Evolutionary conservation across 2,888 invertebrate genomes (phyloP).

Genomic region (Leptinotarsa peninsularis): DNA sequence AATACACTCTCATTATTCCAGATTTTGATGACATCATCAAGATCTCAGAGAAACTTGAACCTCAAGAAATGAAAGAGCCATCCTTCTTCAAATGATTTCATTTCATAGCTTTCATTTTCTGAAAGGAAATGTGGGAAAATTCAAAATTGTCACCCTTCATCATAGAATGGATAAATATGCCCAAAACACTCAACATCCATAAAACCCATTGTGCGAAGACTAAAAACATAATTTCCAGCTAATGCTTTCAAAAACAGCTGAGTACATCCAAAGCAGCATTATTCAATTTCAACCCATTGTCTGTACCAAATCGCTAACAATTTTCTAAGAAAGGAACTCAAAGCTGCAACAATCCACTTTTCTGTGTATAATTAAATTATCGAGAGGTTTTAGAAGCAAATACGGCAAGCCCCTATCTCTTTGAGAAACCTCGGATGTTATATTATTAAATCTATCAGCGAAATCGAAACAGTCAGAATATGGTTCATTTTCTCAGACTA

Average conservation of each 20-base stretch:
- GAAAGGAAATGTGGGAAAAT: no score
- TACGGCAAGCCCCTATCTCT: conserved; percentile 18
- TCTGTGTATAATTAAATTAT: conserved; percentile 23
- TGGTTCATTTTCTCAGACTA: conserved; percentile 7
- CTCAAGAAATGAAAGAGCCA: no score
- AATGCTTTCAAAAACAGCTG: neutral
- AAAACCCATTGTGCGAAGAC: no score
- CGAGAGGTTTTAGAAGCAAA: conserved; percentile 19
- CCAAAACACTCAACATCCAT: no score
- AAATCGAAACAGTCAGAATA: conserved; percentile 13
- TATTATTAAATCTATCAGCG: conserved; percentile 23
- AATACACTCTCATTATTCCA: no score
- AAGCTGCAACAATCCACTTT: conserved; percentile 22
- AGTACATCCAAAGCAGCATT: neutral
- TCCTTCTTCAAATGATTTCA: no score
- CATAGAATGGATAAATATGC: no score
- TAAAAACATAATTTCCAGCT: neutral
- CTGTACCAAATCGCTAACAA: neutral
- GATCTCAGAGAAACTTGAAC: no score
- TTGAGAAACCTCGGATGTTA: conserved; percentile 18
- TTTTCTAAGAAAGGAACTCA: neutral
- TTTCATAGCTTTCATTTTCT: no score
- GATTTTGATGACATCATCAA: no score
- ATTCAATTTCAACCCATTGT: neutral
- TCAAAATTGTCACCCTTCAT: no score